phyloP scores from a whole-genome alignment of 2,888 invertebrate genomes.

The Rhodophaea formosa region DNA sequence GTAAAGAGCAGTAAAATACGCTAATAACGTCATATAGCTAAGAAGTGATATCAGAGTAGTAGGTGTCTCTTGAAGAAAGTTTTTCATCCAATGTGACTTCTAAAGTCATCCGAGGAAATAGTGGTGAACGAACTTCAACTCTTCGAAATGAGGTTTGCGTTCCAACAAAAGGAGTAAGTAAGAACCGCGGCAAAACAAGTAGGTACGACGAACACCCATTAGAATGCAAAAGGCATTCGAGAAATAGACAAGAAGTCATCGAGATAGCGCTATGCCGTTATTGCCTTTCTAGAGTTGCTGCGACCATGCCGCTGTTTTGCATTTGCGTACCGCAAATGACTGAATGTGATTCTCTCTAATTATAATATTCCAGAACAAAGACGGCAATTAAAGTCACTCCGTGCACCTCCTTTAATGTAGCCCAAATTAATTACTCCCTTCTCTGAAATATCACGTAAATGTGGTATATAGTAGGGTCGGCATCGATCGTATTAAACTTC shows the following conservation, averaged over 20 bases:
- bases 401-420: slow-evolving; percentile 6
- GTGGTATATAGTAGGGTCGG: not conserved
- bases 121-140: not conserved
- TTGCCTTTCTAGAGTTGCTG: slow-evolving; percentile 42
- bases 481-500: slow-evolving; percentile 17
- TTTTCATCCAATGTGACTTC: not conserved
- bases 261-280: slow-evolving; percentile 40
- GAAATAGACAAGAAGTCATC: slow-evolving; percentile 48
- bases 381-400: slow-evolving; percentile 20
- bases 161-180: not conserved
- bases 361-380: slow-evolving; percentile 29
- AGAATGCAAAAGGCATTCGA: slow-evolving; percentile 41
- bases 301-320: slow-evolving; percentile 30
- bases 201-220: slow-evolving; percentile 9
- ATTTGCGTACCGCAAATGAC: slow-evolving; percentile 34
- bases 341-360: slow-evolving; percentile 30
- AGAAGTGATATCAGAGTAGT: not conserved
- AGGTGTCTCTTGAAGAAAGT: not conserved
- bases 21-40: no score
- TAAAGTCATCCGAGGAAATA: not conserved
- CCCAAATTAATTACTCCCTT: slow-evolving; percentile 5
- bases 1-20: no score
- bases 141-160: slow-evolving; percentile 3
- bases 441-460: slow-evolving; percentile 5
- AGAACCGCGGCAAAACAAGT: not conserved